These are phyloP conservation scores for Hecatera dysodea DNA, from an alignment of 2,888 invertebrate species.

Conservation along the genomic window DNA sequence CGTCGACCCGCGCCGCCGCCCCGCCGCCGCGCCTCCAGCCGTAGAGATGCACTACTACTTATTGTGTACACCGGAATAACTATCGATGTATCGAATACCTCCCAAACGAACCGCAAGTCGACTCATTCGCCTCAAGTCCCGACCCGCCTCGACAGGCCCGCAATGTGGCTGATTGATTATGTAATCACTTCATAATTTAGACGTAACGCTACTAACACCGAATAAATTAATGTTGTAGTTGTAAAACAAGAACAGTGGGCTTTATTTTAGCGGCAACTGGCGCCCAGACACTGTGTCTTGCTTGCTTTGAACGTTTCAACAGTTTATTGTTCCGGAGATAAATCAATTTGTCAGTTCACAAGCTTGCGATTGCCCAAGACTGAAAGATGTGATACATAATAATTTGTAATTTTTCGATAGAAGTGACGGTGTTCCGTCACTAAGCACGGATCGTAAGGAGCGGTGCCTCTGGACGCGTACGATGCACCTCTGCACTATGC, in stretches of 20 bases:
- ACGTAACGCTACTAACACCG: constrained; percentile 12
- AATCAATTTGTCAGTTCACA: background rate
- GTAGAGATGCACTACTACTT: constrained; percentile 70
- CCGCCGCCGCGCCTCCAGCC: constrained; percentile 69
- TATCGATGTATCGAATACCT: constrained; percentile 63
- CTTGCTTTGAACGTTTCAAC: constrained; percentile 14
- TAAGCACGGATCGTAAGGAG: constrained; percentile 53
- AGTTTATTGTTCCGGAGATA: constrained; percentile 2
- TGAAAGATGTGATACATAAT: background rate
- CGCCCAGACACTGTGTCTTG: background rate
- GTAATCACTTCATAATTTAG: constrained; percentile 25
- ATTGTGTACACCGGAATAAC: constrained; percentile 46
- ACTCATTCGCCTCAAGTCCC: background rate
- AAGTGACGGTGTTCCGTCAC: constrained; percentile 45
- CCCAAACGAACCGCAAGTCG: background rate
- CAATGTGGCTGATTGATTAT: constrained; percentile 31
- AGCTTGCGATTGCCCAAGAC: background rate
- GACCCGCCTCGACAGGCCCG: background rate
- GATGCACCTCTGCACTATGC: constrained; percentile 67
- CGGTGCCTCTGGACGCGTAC: constrained; percentile 56
- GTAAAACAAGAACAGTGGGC: constrained; percentile 22
- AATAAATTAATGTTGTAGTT: constrained; percentile 25
- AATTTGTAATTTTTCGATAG: constrained; percentile 47
- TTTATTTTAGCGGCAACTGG: constrained; percentile 19
- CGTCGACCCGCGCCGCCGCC: constrained; percentile 82